Evolutionary conservation across 2,797 vertebrate species (phyloP), one percentile per base, ranked within the genome.

Genomic region (Adelosebastes latens): DNA sequence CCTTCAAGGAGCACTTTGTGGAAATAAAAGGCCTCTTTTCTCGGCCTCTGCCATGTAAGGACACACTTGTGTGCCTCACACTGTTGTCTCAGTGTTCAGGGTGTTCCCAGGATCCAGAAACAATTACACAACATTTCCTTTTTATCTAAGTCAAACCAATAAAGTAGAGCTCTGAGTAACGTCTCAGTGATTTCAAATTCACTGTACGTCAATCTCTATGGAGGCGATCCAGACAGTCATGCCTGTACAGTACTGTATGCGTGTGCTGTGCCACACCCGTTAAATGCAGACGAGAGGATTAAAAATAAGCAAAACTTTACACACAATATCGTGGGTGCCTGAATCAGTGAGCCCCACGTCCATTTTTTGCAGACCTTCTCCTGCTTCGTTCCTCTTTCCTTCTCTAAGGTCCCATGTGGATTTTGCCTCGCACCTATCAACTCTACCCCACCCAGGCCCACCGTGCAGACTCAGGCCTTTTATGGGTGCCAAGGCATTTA

Each of bases 401-500:
- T 55, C 49, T 27, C 8, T 39, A 4, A 75, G 27, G 27, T 59
- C 52, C 65, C 42, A 9, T 56, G 55, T 76, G 36, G 66, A 72
- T 72, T 83, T 68, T 31, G 20, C 62, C 72, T 42, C 2, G 42
- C 69, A 72, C 42, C 72, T 60, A 68, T 62, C 55, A 81, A 81
- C 71, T 63, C 78, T 69, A 36, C 73, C 22, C 68, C 32, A 64
- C 74, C 78, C 39, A n/a, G 49, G 62, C 71, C 76, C 73, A 72
- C 67, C 73, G 31, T 58, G 83, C 88, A 84, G 53, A 78, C 32
- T 85, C 63, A 67, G 69, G 82, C 59, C 63, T 89, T 92, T 92
- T 93, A 90, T 80, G 84, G 80, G 83, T 87, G 90, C 92, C 76
- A 76, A 92, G 89, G 87, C 90, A 87, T 94, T 94, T 94, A 93